Base-by-base conservation (phyloP, 35 echinoderm and acorn worm species). In the Ptychodera flava region DNA sequence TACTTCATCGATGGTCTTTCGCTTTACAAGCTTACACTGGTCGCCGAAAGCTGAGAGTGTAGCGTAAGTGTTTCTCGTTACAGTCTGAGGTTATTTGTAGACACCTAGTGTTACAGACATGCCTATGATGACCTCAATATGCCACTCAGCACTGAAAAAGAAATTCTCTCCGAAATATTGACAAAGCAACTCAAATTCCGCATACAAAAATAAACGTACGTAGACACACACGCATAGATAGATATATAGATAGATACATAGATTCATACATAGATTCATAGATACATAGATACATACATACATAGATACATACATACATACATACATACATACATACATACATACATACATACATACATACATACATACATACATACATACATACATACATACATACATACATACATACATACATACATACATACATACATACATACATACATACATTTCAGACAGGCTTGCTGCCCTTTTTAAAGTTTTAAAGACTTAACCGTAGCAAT, bases 291-390 rank as follows among this genome's bases (percentile, higher is more conserved):
- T 64, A 64, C 45, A 64, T 64, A 64, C 45, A 64, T 64, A 64
- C 45, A 64, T 64, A 64, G 6, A 64, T 64, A 64, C 45, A 64
- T 64, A 64, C 45, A 64, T 64, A 64, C 45, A 64, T 64, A 64
- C 45, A 64, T 64, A 64, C 45, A 64, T 64, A 64, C 45, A 64
- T 64, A 64, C 45, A 64, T 64, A 64, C 45, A 64, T 64, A 64
- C 45, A 64, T 64, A 64, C 45, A 64, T 64, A 64, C 45, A 64
- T 64, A 22, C 45, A 64, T 64, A 22, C 45, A 64, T 64, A 22
- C 22, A 64, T 64, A 64, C 45, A 64, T 64, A 64, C 45, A 64
- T 64, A 64, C 45, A 64, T 64, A 64, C 45, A 64, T 64, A 64
- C 45, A 64, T 64, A 64, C 6, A 64, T 64, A 64, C 45, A 64